Percentiles rank a stretch among this genome's conserved stretches.
Conservation (phyloP, 2,113 vertebrate genomes). For the Calcarius ornatus region DNA sequence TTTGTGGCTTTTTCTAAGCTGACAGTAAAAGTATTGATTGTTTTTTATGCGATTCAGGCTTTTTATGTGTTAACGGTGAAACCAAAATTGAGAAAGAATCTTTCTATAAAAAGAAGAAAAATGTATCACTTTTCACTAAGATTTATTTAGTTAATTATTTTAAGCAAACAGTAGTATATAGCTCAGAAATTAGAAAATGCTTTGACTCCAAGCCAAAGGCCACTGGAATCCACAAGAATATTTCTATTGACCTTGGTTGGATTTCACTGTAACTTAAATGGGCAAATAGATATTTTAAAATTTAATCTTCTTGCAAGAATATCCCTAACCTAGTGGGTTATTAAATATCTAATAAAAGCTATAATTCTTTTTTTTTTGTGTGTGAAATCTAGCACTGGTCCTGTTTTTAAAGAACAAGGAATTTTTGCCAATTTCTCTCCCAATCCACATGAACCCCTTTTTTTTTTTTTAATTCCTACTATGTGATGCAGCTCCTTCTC, state of each 20-base stretch:
- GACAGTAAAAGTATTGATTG: not conserved
- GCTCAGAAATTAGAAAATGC: not conserved
- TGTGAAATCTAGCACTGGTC: not conserved
- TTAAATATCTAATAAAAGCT: not conserved
- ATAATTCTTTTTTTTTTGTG: not conserved
- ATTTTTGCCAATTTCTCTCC: not conserved
- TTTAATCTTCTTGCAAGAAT: not conserved
- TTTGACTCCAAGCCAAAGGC: not conserved
- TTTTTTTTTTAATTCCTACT: not conserved
- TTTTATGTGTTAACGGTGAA: not conserved
- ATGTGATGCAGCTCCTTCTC: not conserved
- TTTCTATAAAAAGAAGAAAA: not conserved
- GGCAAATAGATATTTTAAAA: not conserved
- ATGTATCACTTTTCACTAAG: not conserved
- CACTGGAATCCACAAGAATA: not conserved
- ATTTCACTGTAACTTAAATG: not conserved
- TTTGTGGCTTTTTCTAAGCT: not conserved
- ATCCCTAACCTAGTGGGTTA: not conserved
- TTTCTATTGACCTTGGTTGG: not conserved
- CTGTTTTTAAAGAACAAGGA: not conserved
- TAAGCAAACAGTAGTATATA: not conserved
- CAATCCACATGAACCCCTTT: fast-evolving
- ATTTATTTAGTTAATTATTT: not conserved
- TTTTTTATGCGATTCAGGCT: fast-evolving
- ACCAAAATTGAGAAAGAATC: not conserved